Evolutionary conservation across 2,888 invertebrate genomes (phyloP).

Genomic region (Synergus umbraculus): DNA sequence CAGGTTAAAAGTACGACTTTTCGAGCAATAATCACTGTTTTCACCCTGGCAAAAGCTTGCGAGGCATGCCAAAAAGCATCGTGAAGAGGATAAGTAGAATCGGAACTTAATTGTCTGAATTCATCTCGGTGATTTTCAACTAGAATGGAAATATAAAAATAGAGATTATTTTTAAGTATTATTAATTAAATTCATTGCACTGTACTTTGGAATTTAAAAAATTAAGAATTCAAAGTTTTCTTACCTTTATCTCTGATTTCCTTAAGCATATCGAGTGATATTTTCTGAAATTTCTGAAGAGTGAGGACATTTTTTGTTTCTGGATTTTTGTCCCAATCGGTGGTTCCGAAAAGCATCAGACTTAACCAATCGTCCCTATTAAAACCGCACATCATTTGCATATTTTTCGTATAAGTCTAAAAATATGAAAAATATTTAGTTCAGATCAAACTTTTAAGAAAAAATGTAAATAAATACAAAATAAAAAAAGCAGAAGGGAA

Average conservation of each 20-base stretch:
- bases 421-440: slow-evolving; percentile 1
- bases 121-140: slow-evolving; percentile 39
- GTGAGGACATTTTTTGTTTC: slow-evolving; percentile 50
- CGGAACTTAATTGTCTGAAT: slow-evolving; percentile 38
- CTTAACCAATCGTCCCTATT: slow-evolving; percentile 57
- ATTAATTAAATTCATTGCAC: not conserved
- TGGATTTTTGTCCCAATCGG: slow-evolving; percentile 51
- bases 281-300: slow-evolving; percentile 49
- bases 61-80: slow-evolving; percentile 53
- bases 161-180: slow-evolving; percentile 30
- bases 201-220: not conserved
- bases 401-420: slow-evolving; percentile 46
- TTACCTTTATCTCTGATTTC: slow-evolving; percentile 45
- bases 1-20: slow-evolving; percentile 55
- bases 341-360: slow-evolving; percentile 52
- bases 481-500: not conserved
- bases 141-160: slow-evolving; percentile 11
- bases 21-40: slow-evolving; percentile 47
- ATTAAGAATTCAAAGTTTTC: not conserved
- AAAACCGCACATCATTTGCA: slow-evolving; percentile 52
- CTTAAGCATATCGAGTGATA: slow-evolving; percentile 51
- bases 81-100: slow-evolving; percentile 49
- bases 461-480: slow-evolving; percentile 14
- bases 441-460: slow-evolving; percentile 13
- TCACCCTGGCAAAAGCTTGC: slow-evolving; percentile 45